A percentile compares a stretch with the other conserved stretches of the same genome.
These are phyloP conservation scores for Ormyrus pomaceus DNA, from an alignment of 2,888 invertebrate species.

Conservation along the genomic window DNA sequence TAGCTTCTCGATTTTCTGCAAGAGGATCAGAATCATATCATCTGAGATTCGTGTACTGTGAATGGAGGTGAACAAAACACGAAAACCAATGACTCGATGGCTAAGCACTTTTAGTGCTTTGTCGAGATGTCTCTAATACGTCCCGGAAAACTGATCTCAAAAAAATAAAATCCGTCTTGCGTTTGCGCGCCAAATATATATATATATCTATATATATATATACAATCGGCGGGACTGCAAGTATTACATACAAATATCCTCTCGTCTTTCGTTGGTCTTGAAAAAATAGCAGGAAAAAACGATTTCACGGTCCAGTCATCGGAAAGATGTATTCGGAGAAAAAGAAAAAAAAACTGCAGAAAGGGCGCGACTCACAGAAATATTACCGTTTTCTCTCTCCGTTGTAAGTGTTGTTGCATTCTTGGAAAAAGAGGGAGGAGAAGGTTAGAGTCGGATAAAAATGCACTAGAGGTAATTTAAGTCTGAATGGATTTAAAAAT, in stretches of 20 bases:
- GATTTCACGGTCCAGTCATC: conserved; percentile 53
- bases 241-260: conserved; percentile 51
- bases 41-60: neutral
- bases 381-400: conserved; percentile 39
- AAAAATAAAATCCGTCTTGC: conserved; percentile 32
- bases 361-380: conserved; percentile 28
- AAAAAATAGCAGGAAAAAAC: conserved; percentile 51
- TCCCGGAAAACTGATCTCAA: conserved; percentile 31
- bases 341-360: conserved; percentile 33
- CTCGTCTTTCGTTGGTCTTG: conserved; percentile 35
- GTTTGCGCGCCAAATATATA: neutral
- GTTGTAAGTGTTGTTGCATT: conserved; percentile 14
- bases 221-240: conserved; percentile 17
- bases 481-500: conserved; percentile 51
- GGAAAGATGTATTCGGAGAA: conserved; percentile 20
- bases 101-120: conserved; percentile 38
- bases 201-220: conserved; percentile 26
- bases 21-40: neutral
- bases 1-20: neutral
- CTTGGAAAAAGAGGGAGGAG: neutral
- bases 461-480: conserved; percentile 50
- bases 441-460: neutral
- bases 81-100: conserved; percentile 32
- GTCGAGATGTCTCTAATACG: conserved; percentile 34
- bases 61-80: conserved; percentile 9